Base-by-base conservation (phyloP, 2,888 invertebrate species). In the Lucinisca nassula region DNA sequence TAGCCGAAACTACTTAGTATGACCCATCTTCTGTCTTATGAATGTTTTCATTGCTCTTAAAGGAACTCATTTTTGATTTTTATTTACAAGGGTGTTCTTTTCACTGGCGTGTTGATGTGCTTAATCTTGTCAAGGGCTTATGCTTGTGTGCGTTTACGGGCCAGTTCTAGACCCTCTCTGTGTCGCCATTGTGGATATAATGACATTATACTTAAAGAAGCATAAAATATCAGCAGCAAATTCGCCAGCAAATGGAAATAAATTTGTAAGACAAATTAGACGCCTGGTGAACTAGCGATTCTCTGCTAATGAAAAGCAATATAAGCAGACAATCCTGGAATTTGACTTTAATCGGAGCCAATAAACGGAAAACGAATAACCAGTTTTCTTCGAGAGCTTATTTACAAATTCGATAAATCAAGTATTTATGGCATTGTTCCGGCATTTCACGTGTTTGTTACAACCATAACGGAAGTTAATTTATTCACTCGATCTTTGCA, bases 391-490 rank as follows among this genome's bases (percentile, higher is more conserved):
- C 35, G 35, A 67, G 67, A 10, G 67, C 67, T 67, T 67, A 67
- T 67, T 67, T 35, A 67, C 67, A 67, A 67, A 67, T 67, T 35
- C 67, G 35, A 67, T 67, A 67, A 67, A 67, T 67, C 67, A 67
- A 67, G 67, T 35, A 24, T 67, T 67, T 67, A 67, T 35, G 30
- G 35, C 67, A 6, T 21, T 35, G 21, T 67, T 67, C 67, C 67
- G 67, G 32, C 67, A 35, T 67, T 67, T 67, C 67, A 67, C 30
- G 67, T 67, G 67, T 67, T 67, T 21, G 67, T 67, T 67, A 67
- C 67, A 35, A 30, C 21, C 67, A 17, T 8, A 35, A 67, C 67
- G 67, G 67, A 67, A 67, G 67, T 35, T 67, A 67, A 67, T 67
- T 67, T 67, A 67, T 67, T 67, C 67, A 67, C 35, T 67, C 67